Evolutionary conservation across 2,797 vertebrate genomes (phyloP).

Genomic region (Intellagama lesueurii): DNA sequence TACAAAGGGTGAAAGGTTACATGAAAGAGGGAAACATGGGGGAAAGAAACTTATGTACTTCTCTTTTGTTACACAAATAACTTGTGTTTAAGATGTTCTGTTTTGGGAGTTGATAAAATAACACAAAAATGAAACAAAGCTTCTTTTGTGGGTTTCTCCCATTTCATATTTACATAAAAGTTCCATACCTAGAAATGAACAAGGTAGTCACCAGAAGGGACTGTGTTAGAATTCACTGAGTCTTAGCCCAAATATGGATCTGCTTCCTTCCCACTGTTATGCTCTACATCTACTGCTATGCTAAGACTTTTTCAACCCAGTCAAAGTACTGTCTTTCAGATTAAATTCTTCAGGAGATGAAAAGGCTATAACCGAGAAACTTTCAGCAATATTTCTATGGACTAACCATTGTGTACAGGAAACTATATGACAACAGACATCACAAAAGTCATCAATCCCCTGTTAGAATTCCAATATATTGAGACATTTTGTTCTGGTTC

Average conservation of each 20-base stretch:
- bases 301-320: not conserved
- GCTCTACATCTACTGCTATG: not conserved
- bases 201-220: not conserved
- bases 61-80: too few relatives aligned
- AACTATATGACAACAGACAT: conserved; percentile 15
- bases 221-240: not conserved
- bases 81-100: too few relatives aligned
- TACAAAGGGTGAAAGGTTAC: too few relatives aligned
- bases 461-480: conserved; percentile 56
- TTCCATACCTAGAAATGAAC: not conserved
- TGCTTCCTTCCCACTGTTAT: not conserved
- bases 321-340: not conserved
- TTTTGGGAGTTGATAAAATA: too few relatives aligned
- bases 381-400: not conserved
- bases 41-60: too few relatives aligned
- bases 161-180: too few relatives aligned
- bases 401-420: not conserved
- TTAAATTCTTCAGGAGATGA: not conserved
- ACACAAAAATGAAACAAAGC: too few relatives aligned
- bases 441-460: conserved; percentile 38
- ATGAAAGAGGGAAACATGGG: too few relatives aligned
- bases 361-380: accelerated
- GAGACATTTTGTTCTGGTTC: conserved; percentile 41
- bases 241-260: not conserved
- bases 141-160: too few relatives aligned